These are phyloP conservation scores for Pterobdella sp. DNA, from an alignment of 2,888 invertebrate species.

Conservation along the genomic window DNA sequence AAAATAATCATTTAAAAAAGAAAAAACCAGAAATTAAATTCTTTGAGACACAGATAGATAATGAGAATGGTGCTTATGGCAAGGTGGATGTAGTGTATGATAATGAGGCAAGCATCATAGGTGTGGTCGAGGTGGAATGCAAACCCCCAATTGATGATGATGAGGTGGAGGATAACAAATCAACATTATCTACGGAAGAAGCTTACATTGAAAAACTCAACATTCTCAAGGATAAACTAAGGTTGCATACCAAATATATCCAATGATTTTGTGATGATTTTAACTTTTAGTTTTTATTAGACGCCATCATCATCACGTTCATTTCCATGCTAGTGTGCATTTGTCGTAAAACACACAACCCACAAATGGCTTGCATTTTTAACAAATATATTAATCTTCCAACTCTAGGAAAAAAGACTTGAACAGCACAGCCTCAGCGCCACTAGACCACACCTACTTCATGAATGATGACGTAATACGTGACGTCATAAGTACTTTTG, in stretches of 20 bases:
- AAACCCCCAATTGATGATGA: background rate
- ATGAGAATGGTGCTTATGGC: background rate
- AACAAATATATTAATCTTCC: too few relatives aligned
- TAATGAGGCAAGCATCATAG: background rate
- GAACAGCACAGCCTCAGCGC: slow-evolving; percentile 65
- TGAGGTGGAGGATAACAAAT: slow-evolving; percentile 16
- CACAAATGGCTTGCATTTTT: too few relatives aligned
- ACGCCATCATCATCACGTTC: too few relatives aligned
- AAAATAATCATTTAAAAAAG: background rate
- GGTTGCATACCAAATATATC: background rate
- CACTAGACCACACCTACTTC: slow-evolving; percentile 88
- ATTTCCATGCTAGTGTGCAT: too few relatives aligned
- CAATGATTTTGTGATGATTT: background rate
- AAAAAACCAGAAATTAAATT: background rate
- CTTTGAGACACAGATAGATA: background rate
- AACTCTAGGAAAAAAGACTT: background rate
- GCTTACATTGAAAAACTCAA: background rate
- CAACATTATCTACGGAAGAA: background rate
- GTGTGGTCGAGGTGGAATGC: background rate
- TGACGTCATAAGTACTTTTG: slow-evolving; percentile 35
- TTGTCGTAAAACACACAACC: too few relatives aligned
- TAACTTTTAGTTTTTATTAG: too few relatives aligned
- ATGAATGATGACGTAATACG: slow-evolving; percentile 39
- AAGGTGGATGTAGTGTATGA: background rate
- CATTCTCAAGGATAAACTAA: background rate